A percentile compares a stretch with the other conserved stretches of the same genome.
These are phyloP conservation scores for Dicrurus megarhynchus DNA, from an alignment of 2,113 vertebrate genomes.

Conservation along the genomic window DNA sequence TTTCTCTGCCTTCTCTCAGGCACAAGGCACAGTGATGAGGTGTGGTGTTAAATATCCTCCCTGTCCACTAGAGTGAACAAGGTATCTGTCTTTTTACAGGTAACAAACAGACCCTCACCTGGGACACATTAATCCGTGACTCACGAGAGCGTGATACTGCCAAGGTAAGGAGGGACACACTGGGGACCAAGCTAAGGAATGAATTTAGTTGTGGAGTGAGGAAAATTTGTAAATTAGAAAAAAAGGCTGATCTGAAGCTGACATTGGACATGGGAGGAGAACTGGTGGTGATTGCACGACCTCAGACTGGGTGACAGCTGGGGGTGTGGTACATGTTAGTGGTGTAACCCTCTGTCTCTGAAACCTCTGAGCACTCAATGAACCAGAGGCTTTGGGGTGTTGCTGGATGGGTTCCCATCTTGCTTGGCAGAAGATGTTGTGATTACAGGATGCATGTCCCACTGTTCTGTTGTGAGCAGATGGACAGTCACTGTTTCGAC, in stretches of 20 bases:
- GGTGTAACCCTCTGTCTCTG: neutral
- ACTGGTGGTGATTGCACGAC: neutral
- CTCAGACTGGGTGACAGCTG: neutral
- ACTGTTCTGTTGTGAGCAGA: neutral
- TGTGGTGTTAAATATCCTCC: neutral
- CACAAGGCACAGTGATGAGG: neutral
- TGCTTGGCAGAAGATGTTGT: neutral
- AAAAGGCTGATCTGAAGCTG: neutral
- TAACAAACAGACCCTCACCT: neutral
- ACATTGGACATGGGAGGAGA: neutral
- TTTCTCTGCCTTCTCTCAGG: neutral
- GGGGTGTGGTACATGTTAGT: fast-evolving
- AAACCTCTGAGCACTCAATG: neutral
- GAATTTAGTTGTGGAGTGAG: neutral
- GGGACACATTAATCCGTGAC: neutral
- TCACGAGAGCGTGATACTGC: neutral
- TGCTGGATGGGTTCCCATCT: neutral
- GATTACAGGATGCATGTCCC: neutral
- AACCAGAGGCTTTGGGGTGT: neutral
- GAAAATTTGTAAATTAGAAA: neutral
- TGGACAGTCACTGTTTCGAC: neutral
- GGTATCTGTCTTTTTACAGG: neutral
- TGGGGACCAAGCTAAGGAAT: neutral
- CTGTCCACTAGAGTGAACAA: neutral
- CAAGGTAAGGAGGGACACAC: neutral